Evolutionary conservation across 2,797 vertebrate genomes (phyloP), one percentile per base, ranked within the genome.

Genomic region (Staurois parvus): DNA sequence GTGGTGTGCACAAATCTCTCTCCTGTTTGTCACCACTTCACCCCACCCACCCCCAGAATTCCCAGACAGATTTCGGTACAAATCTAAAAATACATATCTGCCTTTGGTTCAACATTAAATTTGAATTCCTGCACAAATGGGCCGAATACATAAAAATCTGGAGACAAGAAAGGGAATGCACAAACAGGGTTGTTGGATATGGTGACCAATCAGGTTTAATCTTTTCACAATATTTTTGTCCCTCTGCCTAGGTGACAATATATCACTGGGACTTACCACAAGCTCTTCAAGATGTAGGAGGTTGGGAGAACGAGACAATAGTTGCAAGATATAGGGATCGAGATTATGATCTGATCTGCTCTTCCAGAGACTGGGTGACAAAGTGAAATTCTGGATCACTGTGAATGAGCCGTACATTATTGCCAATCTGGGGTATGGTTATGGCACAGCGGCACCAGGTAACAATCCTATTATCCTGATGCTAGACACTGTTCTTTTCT

Each of bases 191-290:
- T 42, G 40, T 42, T 42, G 40, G 40, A 9, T 10, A 42, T 42
- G 11, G 40, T 12, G 40, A 10, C 40, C 40, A 42, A 42, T 42
- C 11, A 12, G 45, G 2, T 15, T 48, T 48, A 0, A 48, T 48
- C 3, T 48, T 48, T 19, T 48, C 6, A 37, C 37, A 37, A 37
- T 37, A 32, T 40, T 24, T 45, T 26, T 73, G 34, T 64, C n/a
- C 59, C 30, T 32, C 69, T 62, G 86, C 21, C 13, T 76, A 99
- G 98, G 91, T 97, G 40, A 99, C 97, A 10, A 89, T 99, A 0
- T 99, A 97, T 88, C 98, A 99, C 88, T 99, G 98, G 98, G 98
- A 99, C 90, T 96, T 99, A 59, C 98, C 98, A 2, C 97, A 97
- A 93, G 93, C 95, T 0, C 94, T 99, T 34, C 97, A 99, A 89